Percentiles rank a stretch among this genome's conserved stretches.
These are phyloP conservation scores for Artibeus lituratus DNA, from an alignment of 2,797 vertebrate species.

Conservation along the genomic window DNA sequence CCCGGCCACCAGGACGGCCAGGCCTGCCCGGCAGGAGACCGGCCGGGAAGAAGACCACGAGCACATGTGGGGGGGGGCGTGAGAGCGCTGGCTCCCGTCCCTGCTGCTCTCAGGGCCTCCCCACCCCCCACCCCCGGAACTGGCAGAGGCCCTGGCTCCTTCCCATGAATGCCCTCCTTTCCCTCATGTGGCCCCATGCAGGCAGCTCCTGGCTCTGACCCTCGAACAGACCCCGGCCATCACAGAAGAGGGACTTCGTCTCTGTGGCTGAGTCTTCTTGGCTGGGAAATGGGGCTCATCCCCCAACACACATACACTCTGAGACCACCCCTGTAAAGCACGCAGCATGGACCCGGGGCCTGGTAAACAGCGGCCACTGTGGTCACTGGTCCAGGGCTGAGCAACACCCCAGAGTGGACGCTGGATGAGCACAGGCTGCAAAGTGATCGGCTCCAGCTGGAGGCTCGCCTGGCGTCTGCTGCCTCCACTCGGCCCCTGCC, in stretches of 20 bases:
- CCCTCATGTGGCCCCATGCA: background rate
- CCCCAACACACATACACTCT: background rate
- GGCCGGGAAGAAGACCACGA: background rate
- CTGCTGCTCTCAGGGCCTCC: background rate
- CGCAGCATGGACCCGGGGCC: background rate
- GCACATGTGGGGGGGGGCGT: rapidly evolving
- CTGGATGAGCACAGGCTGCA: background rate
- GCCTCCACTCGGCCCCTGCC: background rate
- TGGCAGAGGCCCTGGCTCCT: background rate
- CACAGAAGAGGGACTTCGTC: background rate
- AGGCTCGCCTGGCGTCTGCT: background rate
- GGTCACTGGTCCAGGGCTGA: background rate
- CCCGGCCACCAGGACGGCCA: background rate
- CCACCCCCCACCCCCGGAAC: background rate
- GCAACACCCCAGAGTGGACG: background rate
- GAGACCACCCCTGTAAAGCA: rapidly evolving
- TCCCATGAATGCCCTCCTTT: background rate
- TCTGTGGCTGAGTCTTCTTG: background rate
- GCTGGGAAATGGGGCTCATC: background rate
- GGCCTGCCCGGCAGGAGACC: background rate
- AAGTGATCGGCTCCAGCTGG: background rate
- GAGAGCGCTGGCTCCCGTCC: background rate
- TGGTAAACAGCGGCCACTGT: rapidly evolving
- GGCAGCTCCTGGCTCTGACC: background rate
- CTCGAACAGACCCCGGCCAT: background rate